Base-by-base conservation (phyloP, 2,797 vertebrate genomes). In the Hipposideros larvatus region DNA sequence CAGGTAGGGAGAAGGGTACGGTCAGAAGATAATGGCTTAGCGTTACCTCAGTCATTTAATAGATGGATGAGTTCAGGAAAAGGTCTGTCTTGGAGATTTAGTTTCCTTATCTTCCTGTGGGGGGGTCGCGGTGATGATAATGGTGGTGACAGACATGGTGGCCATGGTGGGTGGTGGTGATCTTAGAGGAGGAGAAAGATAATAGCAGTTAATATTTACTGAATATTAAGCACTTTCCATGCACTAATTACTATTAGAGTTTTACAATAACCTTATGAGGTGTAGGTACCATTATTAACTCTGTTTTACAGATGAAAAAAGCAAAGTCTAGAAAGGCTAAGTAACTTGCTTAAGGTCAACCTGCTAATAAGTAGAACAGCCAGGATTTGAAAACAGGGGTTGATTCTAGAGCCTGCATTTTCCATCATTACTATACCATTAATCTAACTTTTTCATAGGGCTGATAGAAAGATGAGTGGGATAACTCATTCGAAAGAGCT, bases 231-330 rank as follows among this genome's bases (percentile, higher is more conserved):
- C 18, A 68, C 46, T 89, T 89, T 13, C 28, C 7, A 21, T 53
- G 22, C 0, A 4, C 77, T 75, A 37, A 18, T 70, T 82, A 37
- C 55, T 63, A 15, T 41, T 26, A 68, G n/a, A 28, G 6, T 70
- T 43, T 80, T n/a, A 48, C 11, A 73, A 37, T 71, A 26, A 59
- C 24, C 21, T 79, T 26, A 18, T 71, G 34, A 85, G 43, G 26
- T 68, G 22, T 68, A 53, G 48, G 5, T 73, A 19, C n/a, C 65
- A 19, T 89, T 66, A 78, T 48, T 48, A 55, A 48, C 13, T 53
- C 21, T 89, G 34, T 85, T 94, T 94, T 68, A 73, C n/a, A 95
- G 51, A 19, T 73, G 41, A 71, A 71, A 85, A 91, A 77, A 84
- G 9, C 7, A 3, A 90, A 70, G 57, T 28, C 28, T 73, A 41